Base-by-base conservation (phyloP, 2,888 invertebrate species). In the Aspidiotus rigidus region DNA sequence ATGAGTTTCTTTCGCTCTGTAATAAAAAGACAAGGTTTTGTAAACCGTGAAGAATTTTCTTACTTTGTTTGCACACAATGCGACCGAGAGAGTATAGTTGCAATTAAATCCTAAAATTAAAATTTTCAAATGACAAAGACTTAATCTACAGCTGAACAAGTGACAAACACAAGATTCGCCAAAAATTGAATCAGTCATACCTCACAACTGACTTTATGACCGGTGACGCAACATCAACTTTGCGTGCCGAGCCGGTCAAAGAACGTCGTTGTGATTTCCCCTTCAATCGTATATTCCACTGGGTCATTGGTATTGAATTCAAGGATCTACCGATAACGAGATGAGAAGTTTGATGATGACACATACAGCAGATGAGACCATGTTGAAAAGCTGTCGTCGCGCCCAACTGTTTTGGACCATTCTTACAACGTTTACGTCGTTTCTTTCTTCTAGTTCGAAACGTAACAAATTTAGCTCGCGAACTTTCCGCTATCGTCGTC, bases 1-100 rank as follows among this genome's bases (percentile, higher is more conserved):
- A 81, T 98, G 97, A 61, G 94, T 95, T 78, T 95, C 96, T 72
- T 90, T 90, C 72, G 93, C 93, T 80, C 93, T 93, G 81, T 11
- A 79, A 77, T 67, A 72, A 42, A 44, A 16, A 28, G 49, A 6
- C 1, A 49, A 2, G 49, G 49, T 49, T 3, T 49, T 11, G 11
- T 49, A 49, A 44, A 44, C 9, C 49, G 49, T 44, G n/a, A n/a
- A n/a, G n/a, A n/a, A n/a, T n/a, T n/a, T n/a, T n/a, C 5, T 28
- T 28, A 28, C 28, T 28, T 28, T 28, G 28, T 1, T 28, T 28
- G 28, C 28, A 28, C 28, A 28, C 28, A 28, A 28, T 5, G 28
- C 28, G 28, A 5, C 5, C 28, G 28, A 28, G 28, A 28, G 28
- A 28, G 28, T 28, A 28, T 28, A 3, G 5, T 3, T 28, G 28